phyloP scores from a whole-genome alignment of 2,888 invertebrate species.

The Dysmachus trigonus region DNA sequence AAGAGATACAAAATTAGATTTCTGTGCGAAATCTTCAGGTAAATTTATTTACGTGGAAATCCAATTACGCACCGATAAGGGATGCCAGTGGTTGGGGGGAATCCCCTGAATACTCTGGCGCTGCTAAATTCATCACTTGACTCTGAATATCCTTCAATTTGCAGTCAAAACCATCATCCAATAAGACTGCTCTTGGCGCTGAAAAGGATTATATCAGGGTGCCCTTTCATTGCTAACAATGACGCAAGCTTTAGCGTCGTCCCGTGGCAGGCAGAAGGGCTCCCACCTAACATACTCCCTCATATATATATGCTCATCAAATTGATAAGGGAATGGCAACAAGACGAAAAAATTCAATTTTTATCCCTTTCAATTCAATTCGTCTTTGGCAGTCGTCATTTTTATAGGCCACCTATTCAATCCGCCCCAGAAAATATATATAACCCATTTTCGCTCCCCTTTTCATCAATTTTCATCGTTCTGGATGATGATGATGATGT shows the following conservation, averaged over 20 bases:
- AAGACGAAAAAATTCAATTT: slow-evolving; percentile 30
- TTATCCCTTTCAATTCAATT: slow-evolving; percentile 34
- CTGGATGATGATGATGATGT: slow-evolving; percentile 38
- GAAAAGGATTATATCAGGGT: slow-evolving; percentile 28
- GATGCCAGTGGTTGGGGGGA: background rate
- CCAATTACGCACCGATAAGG: slow-evolving; percentile 28
- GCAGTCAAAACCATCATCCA: slow-evolving; percentile 39
- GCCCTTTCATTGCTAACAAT: slow-evolving; percentile 7
- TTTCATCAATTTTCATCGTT: slow-evolving; percentile 39
- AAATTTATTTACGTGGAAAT: slow-evolving; percentile 31
- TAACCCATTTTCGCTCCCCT: slow-evolving; percentile 27
- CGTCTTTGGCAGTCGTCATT: slow-evolving; percentile 42
- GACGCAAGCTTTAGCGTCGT: background rate
- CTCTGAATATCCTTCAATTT: slow-evolving; percentile 37
- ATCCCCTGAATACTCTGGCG: background rate
- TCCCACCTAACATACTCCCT: background rate
- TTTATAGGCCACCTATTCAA: slow-evolving; percentile 40
- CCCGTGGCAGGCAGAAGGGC: background rate
- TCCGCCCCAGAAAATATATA: slow-evolving; percentile 18
- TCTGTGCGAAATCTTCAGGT: slow-evolving; percentile 23
- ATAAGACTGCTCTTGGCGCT: slow-evolving; percentile 31
- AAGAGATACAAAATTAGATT: slow-evolving; percentile 22
- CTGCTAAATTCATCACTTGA: slow-evolving; percentile 25
- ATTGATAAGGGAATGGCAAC: slow-evolving; percentile 35
- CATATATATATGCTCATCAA: slow-evolving; percentile 10